A percentile compares a stretch with the other conserved stretches of the same genome.
phyloP scores from a whole-genome alignment of 64 coral and sea anemone genomes.

The Montipora efflorescens region DNA sequence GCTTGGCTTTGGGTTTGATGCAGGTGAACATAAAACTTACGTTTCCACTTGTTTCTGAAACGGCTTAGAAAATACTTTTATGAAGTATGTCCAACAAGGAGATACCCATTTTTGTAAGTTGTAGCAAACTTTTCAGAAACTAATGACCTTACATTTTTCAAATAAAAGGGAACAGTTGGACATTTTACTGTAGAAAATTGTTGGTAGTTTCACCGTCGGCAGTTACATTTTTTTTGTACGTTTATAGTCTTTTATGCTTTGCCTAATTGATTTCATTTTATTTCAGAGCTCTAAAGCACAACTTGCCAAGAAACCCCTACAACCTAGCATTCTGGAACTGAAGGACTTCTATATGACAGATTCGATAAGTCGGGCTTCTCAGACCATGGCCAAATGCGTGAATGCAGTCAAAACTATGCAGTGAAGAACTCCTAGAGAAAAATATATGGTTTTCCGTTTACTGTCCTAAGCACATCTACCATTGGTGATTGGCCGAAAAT shows the following conservation, averaged over 20 bases:
- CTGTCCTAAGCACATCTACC: too few relatives aligned
- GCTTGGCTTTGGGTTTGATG: slow-evolving; percentile 81
- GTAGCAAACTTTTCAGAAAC: too few relatives aligned
- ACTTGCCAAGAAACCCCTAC: slow-evolving; percentile 57
- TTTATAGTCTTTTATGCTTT: not conserved
- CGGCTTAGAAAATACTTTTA: too few relatives aligned
- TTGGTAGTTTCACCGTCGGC: too few relatives aligned
- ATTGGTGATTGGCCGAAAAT: too few relatives aligned
- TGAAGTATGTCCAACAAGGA: too few relatives aligned
- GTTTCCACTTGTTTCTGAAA: too few relatives aligned
- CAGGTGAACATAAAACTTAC: slow-evolving; percentile 57
- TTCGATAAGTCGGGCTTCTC: slow-evolving; percentile 91
- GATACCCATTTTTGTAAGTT: too few relatives aligned
- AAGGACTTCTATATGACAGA: slow-evolving; percentile 99
- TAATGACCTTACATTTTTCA: too few relatives aligned
- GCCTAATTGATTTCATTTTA: not conserved
- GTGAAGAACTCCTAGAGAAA: not conserved
- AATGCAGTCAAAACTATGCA: slow-evolving; percentile 91
- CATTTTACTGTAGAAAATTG: too few relatives aligned
- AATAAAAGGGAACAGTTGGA: too few relatives aligned
- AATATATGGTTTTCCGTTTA: not conserved
- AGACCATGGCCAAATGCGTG: slow-evolving; percentile 98
- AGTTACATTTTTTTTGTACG: too few relatives aligned
- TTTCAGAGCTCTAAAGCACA: slow-evolving; percentile 83
- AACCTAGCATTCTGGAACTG: slow-evolving; percentile 83